These are phyloP conservation scores for Thalassophryne amazonica DNA, from an alignment of 2,797 vertebrate species.

Conservation along the genomic window DNA sequence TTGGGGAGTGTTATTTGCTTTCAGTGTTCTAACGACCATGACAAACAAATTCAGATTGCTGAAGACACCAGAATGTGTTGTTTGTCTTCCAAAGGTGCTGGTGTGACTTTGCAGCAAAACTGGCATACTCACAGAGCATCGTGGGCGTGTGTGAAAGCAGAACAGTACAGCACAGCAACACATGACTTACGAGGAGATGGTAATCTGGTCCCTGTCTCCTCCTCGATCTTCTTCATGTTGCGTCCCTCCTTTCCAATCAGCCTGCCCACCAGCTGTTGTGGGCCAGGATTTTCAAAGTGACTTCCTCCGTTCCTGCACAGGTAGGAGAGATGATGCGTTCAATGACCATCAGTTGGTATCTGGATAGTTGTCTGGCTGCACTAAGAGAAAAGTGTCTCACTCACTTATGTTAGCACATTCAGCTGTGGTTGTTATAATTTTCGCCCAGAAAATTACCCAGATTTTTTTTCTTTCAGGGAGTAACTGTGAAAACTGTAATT, in stretches of 20 bases:
- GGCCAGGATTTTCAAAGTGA: slow-evolving; percentile 93
- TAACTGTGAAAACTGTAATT: too few species aligned
- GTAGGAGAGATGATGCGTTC: too few species aligned
- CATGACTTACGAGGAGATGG: slow-evolving; percentile 90
- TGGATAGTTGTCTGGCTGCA: too few species aligned
- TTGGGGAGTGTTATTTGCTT: too few species aligned
- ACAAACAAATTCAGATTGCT: background rate
- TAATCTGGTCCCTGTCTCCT: slow-evolving; percentile 95
- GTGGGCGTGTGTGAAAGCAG: background rate
- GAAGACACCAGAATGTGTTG: background rate
- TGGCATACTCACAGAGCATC: background rate
- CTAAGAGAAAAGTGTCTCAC: too few species aligned
- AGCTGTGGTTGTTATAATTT: too few species aligned
- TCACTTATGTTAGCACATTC: too few species aligned
- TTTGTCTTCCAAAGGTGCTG: background rate
- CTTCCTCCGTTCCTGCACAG: slow-evolving; percentile 85
- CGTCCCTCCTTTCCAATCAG: slow-evolving; percentile 96
- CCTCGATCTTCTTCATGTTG: slow-evolving; percentile 97
- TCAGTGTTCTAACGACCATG: too few species aligned
- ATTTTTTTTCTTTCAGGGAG: too few species aligned
- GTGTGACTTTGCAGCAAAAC: background rate
- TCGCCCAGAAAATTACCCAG: too few species aligned
- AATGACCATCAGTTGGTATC: too few species aligned
- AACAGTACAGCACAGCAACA: background rate
- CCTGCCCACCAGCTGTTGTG: slow-evolving; percentile 93